Conservation (phyloP, 2,797 vertebrate species). For the Luscinia luscinia region DNA sequence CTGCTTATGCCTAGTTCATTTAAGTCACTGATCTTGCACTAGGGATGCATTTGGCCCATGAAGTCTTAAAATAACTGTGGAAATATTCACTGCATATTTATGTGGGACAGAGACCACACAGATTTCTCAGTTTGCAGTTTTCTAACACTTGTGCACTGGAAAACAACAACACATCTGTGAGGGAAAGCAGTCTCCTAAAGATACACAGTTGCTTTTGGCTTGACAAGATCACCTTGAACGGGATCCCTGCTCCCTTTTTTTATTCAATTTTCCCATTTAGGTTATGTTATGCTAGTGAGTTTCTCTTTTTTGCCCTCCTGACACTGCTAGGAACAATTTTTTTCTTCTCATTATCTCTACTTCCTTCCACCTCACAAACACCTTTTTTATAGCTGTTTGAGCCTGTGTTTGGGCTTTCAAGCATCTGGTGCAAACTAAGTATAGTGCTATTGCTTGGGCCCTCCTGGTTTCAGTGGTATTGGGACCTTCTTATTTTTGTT, state of each 20-base stretch:
- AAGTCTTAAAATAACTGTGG: not conserved
- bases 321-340: not conserved
- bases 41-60: not conserved
- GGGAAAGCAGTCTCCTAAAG: rapidly evolving
- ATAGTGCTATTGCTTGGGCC: not conserved
- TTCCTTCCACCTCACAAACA: not conserved
- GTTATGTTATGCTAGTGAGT: not conserved
- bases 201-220: not conserved
- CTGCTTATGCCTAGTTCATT: not conserved
- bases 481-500: not conserved
- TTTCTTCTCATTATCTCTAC: not conserved
- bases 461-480: not conserved
- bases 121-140: not conserved
- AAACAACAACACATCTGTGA: not conserved
- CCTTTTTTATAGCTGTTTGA: not conserved
- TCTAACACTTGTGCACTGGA: not conserved
- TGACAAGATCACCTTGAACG: not conserved
- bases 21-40: not conserved
- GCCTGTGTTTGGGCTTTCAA: not conserved
- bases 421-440: not conserved
- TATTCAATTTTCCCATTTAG: not conserved
- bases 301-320: not conserved
- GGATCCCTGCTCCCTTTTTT: not conserved
- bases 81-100: not conserved
- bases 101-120: not conserved